Evolutionary conservation across 2,888 invertebrate species (phyloP), one percentile per base, ranked within the genome.

Genomic region (Phoenoteleia sp.): DNA sequence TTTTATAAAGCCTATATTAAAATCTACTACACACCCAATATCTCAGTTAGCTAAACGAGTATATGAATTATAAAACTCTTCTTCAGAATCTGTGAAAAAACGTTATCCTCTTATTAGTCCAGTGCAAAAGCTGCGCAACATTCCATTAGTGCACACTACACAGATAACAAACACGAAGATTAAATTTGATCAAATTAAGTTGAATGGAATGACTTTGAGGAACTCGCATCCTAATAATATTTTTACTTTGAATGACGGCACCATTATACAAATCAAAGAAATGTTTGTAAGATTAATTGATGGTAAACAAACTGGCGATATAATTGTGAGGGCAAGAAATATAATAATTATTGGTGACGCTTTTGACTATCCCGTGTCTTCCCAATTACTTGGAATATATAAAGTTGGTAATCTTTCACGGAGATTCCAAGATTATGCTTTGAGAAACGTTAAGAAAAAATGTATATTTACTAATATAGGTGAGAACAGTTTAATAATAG

Each of bases 391-490:
- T n/a, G 58, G 60, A 45, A 69, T 77, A 39, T 60, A 60, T 42
- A 36, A 67, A 27, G 54, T 67, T 29, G 60, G 27, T 29, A 36
- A 19, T 0, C 17, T 21, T 66, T 76, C 75, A 1, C 27, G 49
- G 9, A n/a, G 15, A 47, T 7, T 47, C 6, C 11, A 52, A 15
- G 33, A 66, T 39, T 66, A 66, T 56, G 23, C 29, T 56, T 76
- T 76, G 15, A 66, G 15, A 47, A 56, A 29, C 15, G n/a, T 76
- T 13, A 56, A 54, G 17, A 23, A 39, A 47, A 76, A 76, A 56
- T 76, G 75, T 66, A 66, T 76, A 39, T 47, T 33, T 15, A 76
- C 75, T 39, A 42, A 25, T 45, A 17, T 72, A 19, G 21, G 13
- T 19, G 72, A 72, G 4, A 47, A 25, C n/a, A 11, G 11, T 72